Base-by-base conservation (phyloP, 2,113 vertebrate genomes). In the Desmodus rotundus region DNA sequence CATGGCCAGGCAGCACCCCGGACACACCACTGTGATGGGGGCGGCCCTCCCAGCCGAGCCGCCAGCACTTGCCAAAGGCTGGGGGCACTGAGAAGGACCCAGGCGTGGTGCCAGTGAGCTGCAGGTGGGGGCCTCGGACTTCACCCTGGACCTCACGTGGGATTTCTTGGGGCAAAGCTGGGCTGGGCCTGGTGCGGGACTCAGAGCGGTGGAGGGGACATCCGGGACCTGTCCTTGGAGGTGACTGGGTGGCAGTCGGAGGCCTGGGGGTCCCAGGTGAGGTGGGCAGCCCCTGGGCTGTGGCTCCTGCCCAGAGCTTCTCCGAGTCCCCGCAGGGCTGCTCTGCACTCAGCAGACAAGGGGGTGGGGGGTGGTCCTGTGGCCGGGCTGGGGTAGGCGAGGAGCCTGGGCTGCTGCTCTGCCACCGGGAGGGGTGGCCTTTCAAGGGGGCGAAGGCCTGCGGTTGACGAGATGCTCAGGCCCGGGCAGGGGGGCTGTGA, bases 401-500 rank as follows among this genome's bases (percentile, higher is more conserved):
- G 17, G 33, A 76, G 81, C 65, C 85, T 15, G 15, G 80, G 85
- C 26, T 1, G 26, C 24, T n/a, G 82, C 73, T 84, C 63, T 1
- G 74, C 13, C 26, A 8, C 58, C 7, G 19, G 38, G 10, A 26
- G n/a, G 15, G 1, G 38, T 77, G 24, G 65, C 58, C 96, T 93
- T 45, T 28, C 6, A 70, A 83, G 95, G 74, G 50, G 83, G 36
- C 4, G 14, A 88, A 74, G 73, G 93, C 80, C 50, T 61, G 15
- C 0, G 7, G 8, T 19, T 1, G 3, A 16, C 15, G 8, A 4
- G 93, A 58, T 28, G 52, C 63, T 63, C 88, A 33, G 78, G 91
- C 81, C 86, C 87, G 77, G 1, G 36, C 31, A 74, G 97, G 95
- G 95, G 26, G 94, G 83, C 91, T 78, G 83, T 50, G 91, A 0